Base-by-base conservation (phyloP, 2,888 invertebrate species). In the Anticlea derivata region DNA sequence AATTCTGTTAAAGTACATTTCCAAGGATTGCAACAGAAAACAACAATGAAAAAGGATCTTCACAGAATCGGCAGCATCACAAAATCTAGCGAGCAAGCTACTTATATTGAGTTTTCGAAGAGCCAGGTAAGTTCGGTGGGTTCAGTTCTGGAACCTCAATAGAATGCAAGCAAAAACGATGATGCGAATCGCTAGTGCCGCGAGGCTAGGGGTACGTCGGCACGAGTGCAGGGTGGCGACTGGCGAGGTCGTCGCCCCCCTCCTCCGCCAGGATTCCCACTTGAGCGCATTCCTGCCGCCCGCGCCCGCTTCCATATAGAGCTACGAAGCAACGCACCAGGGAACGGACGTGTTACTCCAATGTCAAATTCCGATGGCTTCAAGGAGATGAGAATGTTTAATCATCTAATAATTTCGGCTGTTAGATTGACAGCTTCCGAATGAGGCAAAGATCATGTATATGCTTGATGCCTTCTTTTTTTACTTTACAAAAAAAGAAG, bases 211-310 rank as follows among this genome's bases (percentile, higher is more conserved):
- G 45, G 54, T 57, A 49, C 48, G 43, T 46, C 57, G 63, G 59
- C 61, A 61, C 64, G 56, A 59, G 66, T 64, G 70, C 61, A 65
- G 69, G 66, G 72, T 71, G 66, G 68, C 69, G 80, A 71, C 72
- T 71, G 66, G 68, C 70, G 80, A 71, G 83, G 83, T 82, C 80
- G 80, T 77, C 78, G 81, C 68, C 75, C 83, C 66, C 66, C 70
- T 72, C 70, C 72, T 73, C 65, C 65, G 68, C 64, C 75, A 75
- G 73, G 80, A 81, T 79, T 78, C 80, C 78, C 73, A 74, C 76
- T 77, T 69, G 77, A 78, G 78, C 78, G 75, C 83, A 83, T 84
- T 84, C 80, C 74, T 75, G 67, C 70, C 65, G 66, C 66, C 44
- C 53, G 47, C 65, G 66, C 66, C 44, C 53, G 47, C 39, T 41